Evolutionary conservation across 2,797 vertebrate species (phyloP), one percentile per base, ranked within the genome.

Genomic region (Falco columbarius): DNA sequence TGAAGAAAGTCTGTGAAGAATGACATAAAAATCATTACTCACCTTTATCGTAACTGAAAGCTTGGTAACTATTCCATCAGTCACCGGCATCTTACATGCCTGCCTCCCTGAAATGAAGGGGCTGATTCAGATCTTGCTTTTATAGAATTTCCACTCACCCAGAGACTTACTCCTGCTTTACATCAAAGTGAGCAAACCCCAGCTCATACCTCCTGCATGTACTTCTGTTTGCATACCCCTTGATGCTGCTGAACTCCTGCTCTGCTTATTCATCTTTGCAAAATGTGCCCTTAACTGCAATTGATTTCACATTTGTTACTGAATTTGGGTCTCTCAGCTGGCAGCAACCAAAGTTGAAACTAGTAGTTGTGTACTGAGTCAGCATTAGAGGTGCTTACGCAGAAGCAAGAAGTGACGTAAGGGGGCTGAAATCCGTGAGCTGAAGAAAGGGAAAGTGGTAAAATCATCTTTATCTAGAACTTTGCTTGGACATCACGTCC

Each of bases 21-120:
- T 68, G 73, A 88, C 54, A 38, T 46, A 83, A 93, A 96, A 91
- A 79, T 96, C 89, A 79, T 95, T 91, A 88, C 58, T 94, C 72
- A 81, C 70, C 54, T 95, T 93, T 90, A 86, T 86, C 61, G 12
- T 52, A 75, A 75, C 75, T 62, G 74, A 94, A 95, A 72, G 40
- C 32, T 32, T 86, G 62, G 88, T 83, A 94, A 70, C 59, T 82
- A 54, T 72, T 90, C 32, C 83, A 82, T 79, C 67, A 73, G 52
- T 80, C 74, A 89, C 30, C 56, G 80, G 52, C 22, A 73, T 52
- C 72, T 83, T 89, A 67, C 92, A 61, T 26, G 30, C 20, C 40
- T 91, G 7, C 46, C 10, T 71, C 12, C 23, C 44, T 77, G 34
- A 77, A 38, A 74, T 68, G 38, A 44, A 70, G 56, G 12, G 38